Base-by-base conservation (phyloP, 1,140 invertebrate genomes). In the Drosophila mayri region DNA sequence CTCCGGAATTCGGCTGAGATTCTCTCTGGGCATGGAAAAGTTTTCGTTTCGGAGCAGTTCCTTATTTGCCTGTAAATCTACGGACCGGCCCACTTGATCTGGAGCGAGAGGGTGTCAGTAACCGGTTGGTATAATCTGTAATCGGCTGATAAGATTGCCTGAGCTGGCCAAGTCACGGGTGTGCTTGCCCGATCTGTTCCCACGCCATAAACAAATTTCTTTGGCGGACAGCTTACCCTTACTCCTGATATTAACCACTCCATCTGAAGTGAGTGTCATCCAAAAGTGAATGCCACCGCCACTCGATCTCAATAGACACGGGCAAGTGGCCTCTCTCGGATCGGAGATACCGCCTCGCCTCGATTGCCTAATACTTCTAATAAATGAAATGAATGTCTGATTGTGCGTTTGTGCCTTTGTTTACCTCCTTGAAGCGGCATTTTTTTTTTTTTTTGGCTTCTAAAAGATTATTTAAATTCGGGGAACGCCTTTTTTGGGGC, bases 251-350 rank as follows among this genome's bases (percentile, higher is more conserved):
- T 25, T 58, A 30, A 8, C 22, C 49, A 63, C 66, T 70, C 63
- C 62, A 70, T 46, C 11, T 67, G n/a, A 68, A 70, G 66, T 70
- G 49, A 52, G 64, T 70, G 63, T 30, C 66, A 67, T 70, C 62
- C 66, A 44, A 18, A 52, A 18, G n/a, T 14, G 60, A 55, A 54
- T 71, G 59, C 46, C 40, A 35, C 32, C 47, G 40, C 22, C 32
- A 74, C 57, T 70, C 66, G 62, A 70, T 70, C 38, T 70, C 40
- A 70, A 70, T 70, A 44, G 66, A 70, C 66, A 67, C 14, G 18
- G 62, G 30, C 66, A 70, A 67, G 66, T 70, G 66, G 66, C 61
- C 63, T 41, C 61, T 67, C 63, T 41, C 16, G 47, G 47, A 70
- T 67, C 47, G 63, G 0, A 54, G 66, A 70, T 70, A 70, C 20